These are phyloP conservation scores for Corythornis cristatus DNA, from an alignment of 2,113 vertebrate species.

Conservation along the genomic window DNA sequence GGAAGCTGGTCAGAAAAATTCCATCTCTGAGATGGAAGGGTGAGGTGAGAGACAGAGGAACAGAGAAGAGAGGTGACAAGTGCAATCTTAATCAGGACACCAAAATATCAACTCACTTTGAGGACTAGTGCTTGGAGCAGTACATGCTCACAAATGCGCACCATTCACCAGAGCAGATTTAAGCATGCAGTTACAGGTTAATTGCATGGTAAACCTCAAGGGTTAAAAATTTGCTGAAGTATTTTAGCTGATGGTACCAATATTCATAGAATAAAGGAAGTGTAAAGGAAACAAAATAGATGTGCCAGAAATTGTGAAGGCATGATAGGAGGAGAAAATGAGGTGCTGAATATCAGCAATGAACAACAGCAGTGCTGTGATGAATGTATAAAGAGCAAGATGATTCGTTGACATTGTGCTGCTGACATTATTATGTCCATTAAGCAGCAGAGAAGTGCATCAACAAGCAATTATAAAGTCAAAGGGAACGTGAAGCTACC, in stretches of 20 bases:
- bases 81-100: background rate
- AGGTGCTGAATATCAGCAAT: background rate
- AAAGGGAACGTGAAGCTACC: background rate
- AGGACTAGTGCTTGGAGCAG: background rate
- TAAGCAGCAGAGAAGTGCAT: background rate
- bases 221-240: background rate
- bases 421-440: background rate
- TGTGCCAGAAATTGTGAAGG: background rate
- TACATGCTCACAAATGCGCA: background rate
- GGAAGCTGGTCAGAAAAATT: background rate
- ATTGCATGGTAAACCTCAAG: background rate
- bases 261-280: background rate
- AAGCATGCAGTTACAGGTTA: background rate
- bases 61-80: background rate
- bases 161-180: background rate
- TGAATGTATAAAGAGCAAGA: background rate
- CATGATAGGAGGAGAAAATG: background rate
- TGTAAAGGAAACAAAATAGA: background rate
- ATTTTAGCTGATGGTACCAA: background rate
- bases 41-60: background rate
- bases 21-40: background rate
- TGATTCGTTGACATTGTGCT: background rate
- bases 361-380: background rate
- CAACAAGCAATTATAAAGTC: background rate
- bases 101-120: background rate